Evolutionary conservation across 2,888 invertebrate genomes (phyloP), one percentile per base, ranked within the genome.

Genomic region (Cataglyphis livida): DNA sequence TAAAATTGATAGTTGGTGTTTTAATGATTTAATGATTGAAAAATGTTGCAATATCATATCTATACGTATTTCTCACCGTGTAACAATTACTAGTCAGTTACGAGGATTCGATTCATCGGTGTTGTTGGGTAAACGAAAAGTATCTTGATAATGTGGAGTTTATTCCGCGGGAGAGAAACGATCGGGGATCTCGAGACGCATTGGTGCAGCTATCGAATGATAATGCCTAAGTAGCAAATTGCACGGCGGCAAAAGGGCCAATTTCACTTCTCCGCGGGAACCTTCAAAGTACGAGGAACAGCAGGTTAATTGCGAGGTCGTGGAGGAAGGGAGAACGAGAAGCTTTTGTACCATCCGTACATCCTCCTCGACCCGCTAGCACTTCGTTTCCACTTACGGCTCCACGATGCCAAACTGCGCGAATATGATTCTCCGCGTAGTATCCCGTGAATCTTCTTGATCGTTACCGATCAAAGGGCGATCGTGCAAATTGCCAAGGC

Each of bases 301-400:
- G 88, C 48, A 75, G 88, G 90, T 90, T 90, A 90, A 90, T 90
- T 84, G 87, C 83, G 85, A 73, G 87, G 87, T 86, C 87, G 87
- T 25, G 35, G 64, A 7, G 18, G 32, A 35, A 18, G 35, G 35
- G 18, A 21, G 44, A 18, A 76, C n/a, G 75, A 81, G 62, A 54
- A 71, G 83, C 87, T 83, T 82, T 78, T 66, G 74, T 86, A 85
- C 84, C 82, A 65, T 65, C 48, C 70, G 76, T 71, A 66, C 79
- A 57, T 79, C 61, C 21, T 59, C 32, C 74, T 44, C 44, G 44
- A 35, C 41, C 61, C 62, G 74, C 68, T 83, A 70, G 66, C 75
- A 78, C 81, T 66, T 70, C 66, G 82, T 84, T 86, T 81, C 81
- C 81, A 71, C 85, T 86, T 79, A 75, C 61, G 71, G 64, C 57